These are phyloP conservation scores for Syritta pipiens DNA, from an alignment of 2,888 invertebrate genomes.

Conservation along the genomic window DNA sequence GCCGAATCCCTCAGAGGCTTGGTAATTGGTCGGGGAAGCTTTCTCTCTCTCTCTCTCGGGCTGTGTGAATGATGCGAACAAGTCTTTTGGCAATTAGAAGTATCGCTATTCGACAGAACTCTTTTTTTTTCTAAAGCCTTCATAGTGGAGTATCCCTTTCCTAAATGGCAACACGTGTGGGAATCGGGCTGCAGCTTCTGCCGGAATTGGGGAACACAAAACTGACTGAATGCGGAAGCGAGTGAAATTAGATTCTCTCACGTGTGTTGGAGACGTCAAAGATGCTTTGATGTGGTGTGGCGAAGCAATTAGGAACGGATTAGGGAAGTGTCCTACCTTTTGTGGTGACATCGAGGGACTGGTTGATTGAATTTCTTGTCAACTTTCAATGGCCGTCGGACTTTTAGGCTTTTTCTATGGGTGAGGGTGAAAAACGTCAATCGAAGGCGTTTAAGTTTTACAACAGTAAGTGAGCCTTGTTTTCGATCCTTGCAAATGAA, in stretches of 20 bases:
- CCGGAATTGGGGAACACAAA: slow-evolving; percentile 16
- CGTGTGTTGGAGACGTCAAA: neutral
- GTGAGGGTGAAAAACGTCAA: too few species aligned
- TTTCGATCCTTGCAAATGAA: too few species aligned
- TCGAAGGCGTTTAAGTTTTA: too few species aligned
- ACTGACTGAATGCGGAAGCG: too few species aligned
- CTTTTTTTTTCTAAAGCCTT: neutral
- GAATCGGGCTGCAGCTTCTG: slow-evolving; percentile 17
- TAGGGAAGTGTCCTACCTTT: slow-evolving; percentile 35
- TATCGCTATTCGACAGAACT: slow-evolving; percentile 27
- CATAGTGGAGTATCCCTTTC: neutral
- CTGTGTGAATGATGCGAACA: neutral
- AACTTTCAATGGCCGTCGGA: too few species aligned
- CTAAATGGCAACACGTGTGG: slow-evolving; percentile 33
- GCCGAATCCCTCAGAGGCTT: slow-evolving; percentile 6
- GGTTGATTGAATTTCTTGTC: too few species aligned
- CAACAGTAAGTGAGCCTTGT: too few species aligned
- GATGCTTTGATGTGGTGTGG: neutral
- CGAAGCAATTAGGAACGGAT: slow-evolving; percentile 30
- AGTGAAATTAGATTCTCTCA: neutral
- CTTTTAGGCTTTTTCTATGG: too few species aligned
- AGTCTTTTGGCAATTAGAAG: slow-evolving; percentile 39
- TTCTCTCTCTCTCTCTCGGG: too few species aligned
- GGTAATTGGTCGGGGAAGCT: slow-evolving; percentile 21
- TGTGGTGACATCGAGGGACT: too few species aligned